phyloP scores from a whole-genome alignment of 2,888 invertebrate genomes.

The Mallateleia sp. region DNA sequence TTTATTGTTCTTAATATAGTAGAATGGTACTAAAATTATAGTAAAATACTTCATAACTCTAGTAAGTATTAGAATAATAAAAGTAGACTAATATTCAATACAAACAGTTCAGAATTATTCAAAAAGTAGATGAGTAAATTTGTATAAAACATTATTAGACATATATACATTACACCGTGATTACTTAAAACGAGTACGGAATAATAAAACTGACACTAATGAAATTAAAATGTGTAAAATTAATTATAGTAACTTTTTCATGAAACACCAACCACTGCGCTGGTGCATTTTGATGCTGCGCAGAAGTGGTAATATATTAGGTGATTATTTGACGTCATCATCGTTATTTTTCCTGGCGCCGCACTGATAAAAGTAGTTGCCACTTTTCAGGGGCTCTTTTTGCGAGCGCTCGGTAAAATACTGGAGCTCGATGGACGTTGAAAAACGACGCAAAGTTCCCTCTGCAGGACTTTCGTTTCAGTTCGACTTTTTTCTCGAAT shows the following conservation, averaged over 20 bases:
- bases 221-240: constrained; percentile 23
- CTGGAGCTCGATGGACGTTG: constrained; percentile 78
- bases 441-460: constrained; percentile 77
- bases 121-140: too few relatives aligned
- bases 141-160: too few relatives aligned
- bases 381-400: constrained; percentile 79
- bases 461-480: constrained; percentile 77
- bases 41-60: too few relatives aligned
- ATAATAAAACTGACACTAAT: not conserved
- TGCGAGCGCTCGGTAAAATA: constrained; percentile 70
- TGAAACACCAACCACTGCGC: constrained; percentile 6
- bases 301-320: constrained; percentile 74
- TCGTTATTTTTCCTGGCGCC: constrained; percentile 77
- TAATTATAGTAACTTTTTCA: constrained; percentile 12
- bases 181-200: too few relatives aligned
- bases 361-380: constrained; percentile 79
- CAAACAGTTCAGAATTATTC: too few relatives aligned
- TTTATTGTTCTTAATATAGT: too few relatives aligned
- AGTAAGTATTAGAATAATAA: too few relatives aligned
- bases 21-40: too few relatives aligned
- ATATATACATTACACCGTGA: too few relatives aligned
- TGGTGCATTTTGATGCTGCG: constrained; percentile 58
- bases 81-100: too few relatives aligned
- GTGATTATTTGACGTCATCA: constrained; percentile 80
- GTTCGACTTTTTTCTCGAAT: constrained; percentile 78